These are phyloP conservation scores for Conchocele bisecta DNA, from an alignment of 2,888 invertebrate genomes.

Conservation along the genomic window DNA sequence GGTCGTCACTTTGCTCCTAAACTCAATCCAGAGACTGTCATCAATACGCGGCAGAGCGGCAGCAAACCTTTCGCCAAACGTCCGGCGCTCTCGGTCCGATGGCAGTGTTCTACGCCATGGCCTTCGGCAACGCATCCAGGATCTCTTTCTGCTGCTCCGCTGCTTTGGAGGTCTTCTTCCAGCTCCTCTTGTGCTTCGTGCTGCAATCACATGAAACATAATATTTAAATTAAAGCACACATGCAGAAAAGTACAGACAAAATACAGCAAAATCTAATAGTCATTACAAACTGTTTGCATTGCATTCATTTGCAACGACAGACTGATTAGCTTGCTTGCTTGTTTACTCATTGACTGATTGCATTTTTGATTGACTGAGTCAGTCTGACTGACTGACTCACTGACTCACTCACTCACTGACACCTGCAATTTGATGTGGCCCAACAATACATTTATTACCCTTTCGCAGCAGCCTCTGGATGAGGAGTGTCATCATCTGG, in stretches of 20 bases:
- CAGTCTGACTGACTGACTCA: no score
- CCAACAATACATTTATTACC: no score
- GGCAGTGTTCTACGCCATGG: neutral
- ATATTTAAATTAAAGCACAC: no score
- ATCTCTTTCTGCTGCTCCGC: neutral
- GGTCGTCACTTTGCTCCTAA: neutral
- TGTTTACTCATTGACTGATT: no score
- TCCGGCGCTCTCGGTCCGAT: neutral
- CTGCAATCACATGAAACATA: neutral
- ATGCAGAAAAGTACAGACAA: no score
- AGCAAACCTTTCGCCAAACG: neutral
- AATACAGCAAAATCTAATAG: no score
- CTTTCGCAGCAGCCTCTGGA: neutral
- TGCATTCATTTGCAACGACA: no score
- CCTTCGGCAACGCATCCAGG: neutral
- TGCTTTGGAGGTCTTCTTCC: neutral
- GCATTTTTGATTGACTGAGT: no score
- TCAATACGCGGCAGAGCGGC: neutral
- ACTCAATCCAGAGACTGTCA: neutral
- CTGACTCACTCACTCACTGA: no score
- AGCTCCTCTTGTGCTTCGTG: neutral
- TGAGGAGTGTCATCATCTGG: neutral
- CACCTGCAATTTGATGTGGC: no score
- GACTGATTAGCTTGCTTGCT: no score
- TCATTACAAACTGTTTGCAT: no score